Percentiles rank a stretch among this genome's conserved stretches.
Conservation (phyloP, 2,888 invertebrate species). For the Torymus auratus region DNA sequence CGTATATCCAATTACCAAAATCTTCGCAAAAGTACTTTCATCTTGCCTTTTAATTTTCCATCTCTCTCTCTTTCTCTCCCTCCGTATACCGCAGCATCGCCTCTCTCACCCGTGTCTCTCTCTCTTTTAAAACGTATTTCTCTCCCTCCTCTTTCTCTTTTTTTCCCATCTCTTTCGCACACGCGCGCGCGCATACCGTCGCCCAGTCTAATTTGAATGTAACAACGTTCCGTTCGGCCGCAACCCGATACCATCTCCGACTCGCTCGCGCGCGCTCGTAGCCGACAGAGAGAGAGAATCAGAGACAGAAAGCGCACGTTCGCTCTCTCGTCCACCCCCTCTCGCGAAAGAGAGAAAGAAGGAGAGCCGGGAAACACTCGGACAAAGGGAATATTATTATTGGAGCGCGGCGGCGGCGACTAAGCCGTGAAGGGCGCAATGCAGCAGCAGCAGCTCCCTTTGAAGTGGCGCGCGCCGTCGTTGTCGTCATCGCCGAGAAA, state of each 20-base stretch:
- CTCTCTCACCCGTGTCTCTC: background rate
- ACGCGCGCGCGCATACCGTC: conserved; percentile 70
- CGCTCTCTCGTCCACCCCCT: conserved; percentile 52
- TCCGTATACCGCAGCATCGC: conserved; percentile 1
- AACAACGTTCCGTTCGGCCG: conserved; percentile 76
- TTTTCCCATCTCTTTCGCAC: background rate
- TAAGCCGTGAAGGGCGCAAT: conserved; percentile 50
- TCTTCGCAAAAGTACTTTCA: conserved; percentile 36
- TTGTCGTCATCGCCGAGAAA: conserved; percentile 42
- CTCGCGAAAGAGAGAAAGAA: conserved; percentile 42
- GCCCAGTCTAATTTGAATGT: conserved; percentile 77
- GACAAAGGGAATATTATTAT: conserved; percentile 60
- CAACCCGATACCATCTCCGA: conserved; percentile 75
- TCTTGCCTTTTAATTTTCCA: conserved; percentile 36
- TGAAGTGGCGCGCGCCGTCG: conserved; percentile 42
- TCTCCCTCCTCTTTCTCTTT: conserved; percentile 2
- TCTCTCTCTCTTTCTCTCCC: conserved; percentile 28
- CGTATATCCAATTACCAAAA: conserved; percentile 51
- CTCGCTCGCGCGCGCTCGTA: conserved; percentile 11
- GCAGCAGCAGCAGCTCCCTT: conserved; percentile 38
- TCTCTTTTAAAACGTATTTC: background rate
- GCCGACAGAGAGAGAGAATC: conserved; percentile 36
- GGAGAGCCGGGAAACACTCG: conserved; percentile 28
- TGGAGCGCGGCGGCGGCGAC: conserved; percentile 30
- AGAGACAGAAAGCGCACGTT: conserved; percentile 34